Base-by-base conservation (phyloP, 1,140 invertebrate species). In the Asobara japonica region DNA sequence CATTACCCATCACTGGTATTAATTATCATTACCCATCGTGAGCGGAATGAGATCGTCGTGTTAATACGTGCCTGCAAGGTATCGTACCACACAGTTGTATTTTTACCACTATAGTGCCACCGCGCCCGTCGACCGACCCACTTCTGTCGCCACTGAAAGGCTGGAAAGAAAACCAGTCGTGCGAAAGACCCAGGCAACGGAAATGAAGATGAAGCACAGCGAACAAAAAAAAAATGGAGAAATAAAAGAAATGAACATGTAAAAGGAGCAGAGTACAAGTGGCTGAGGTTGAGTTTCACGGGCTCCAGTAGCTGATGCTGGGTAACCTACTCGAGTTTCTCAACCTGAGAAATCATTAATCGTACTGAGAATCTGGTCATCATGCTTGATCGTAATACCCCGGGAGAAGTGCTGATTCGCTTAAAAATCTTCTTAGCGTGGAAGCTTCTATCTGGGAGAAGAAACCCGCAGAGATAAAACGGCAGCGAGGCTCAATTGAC, bases 41-140 rank as follows among this genome's bases (percentile, higher is more conserved):
- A 4, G 22, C 13, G 11, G 51, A 56, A 56, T 56, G 51, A 56
- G 51, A 56, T 56, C 61, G 16, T 31, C 11, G 61, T 65, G 61
- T 18, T 65, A 3, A 65, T 31, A 65, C 51, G 51, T 56, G 51
- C 51, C 18, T 10, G 20, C 45, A 51, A 51, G 45, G n/a, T 18
- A 51, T 18, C n/a, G 10, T 25, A 3, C 13, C 56, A n/a, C 4
- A 13, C 4, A 8, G 18, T 48, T 48, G 4, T n/a, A 61, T 30
- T 22, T 27, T 25, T 25, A 61, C 56, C 16, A n/a, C 56, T 20
- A 65, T 65, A 77, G 78, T 78, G 80, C 82, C 83, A 85, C 83
- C 83, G 83, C 83, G 77, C 83, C 84, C 82, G 80, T 81, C 80
- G 68, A 78, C 76, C 83, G 83, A 84, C 83, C 83, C 81, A 85